Evolutionary conservation across 2,888 invertebrate genomes (phyloP).

Genomic region (Philonicus albiceps): DNA sequence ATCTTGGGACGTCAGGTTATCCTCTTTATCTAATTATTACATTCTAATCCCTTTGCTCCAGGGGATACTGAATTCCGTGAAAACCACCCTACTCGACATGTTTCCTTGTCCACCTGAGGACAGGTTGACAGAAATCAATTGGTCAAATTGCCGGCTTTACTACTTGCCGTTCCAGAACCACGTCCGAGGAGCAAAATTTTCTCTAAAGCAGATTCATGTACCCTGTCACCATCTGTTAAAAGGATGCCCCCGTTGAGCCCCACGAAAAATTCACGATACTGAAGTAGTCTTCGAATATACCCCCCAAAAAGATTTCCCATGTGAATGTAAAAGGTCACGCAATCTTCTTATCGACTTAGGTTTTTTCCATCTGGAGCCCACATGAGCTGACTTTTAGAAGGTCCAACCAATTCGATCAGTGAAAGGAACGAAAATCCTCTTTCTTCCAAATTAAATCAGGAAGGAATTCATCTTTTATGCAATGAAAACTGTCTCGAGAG

Average conservation of each 20-base stretch:
- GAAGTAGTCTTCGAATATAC: not conserved
- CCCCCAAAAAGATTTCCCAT: not conserved
- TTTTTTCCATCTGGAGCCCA: not conserved
- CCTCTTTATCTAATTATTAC: not conserved
- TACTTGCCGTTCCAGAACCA: not conserved
- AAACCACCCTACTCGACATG: not conserved
- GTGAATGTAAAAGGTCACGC: not conserved
- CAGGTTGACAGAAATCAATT: not conserved
- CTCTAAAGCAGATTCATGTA: not conserved
- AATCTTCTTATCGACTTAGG: not conserved
- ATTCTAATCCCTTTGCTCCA: not conserved
- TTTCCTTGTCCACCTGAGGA: not conserved
- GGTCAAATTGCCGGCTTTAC: not conserved
- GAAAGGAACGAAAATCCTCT: not conserved
- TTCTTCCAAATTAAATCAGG: not conserved
- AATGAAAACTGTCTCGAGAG: not conserved
- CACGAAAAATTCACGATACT: not conserved
- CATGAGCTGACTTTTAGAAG: not conserved
- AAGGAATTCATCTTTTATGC: not conserved
- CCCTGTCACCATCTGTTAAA: not conserved
- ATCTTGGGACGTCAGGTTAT: not conserved
- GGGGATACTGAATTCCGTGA: not conserved
- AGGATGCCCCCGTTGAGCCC: not conserved
- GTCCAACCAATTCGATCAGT: not conserved
- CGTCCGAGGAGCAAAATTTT: not conserved